Evolutionary conservation across 2,888 invertebrate species (phyloP).

Genomic region (Leptopterna dolabrata): DNA sequence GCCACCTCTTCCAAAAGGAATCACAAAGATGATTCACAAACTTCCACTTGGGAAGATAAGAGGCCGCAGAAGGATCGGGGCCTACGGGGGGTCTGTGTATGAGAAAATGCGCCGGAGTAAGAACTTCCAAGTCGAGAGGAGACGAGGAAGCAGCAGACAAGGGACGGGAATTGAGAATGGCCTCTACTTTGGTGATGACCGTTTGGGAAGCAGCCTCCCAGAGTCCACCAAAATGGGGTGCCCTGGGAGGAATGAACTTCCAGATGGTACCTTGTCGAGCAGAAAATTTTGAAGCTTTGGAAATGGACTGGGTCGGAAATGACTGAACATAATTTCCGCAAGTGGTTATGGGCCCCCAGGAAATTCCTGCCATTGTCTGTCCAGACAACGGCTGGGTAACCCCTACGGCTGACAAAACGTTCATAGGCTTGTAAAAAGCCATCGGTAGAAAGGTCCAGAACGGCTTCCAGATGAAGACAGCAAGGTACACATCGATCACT

Average conservation of each 20-base stretch:
- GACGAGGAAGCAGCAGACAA: neutral
- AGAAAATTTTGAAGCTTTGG: neutral
- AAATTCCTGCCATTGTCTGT: constrained; percentile 37
- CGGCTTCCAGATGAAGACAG: neutral
- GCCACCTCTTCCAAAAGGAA: neutral
- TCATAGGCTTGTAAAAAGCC: constrained; percentile 22
- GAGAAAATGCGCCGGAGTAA: constrained; percentile 32
- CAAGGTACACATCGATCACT: neutral
- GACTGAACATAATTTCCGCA: neutral
- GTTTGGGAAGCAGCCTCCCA: constrained; percentile 17
- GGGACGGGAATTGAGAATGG: constrained; percentile 26
- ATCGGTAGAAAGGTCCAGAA: neutral
- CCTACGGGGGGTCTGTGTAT: neutral
- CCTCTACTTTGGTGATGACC: neutral
- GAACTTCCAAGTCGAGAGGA: neutral
- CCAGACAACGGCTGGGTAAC: constrained; percentile 25
- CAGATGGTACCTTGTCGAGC: neutral
- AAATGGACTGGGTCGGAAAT: neutral
- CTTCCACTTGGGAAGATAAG: constrained; percentile 5
- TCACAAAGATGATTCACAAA: neutral
- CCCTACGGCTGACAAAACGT: neutral
- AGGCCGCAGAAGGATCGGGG: neutral
- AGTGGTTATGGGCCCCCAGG: constrained; percentile 19
- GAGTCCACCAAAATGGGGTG: constrained; percentile 22
- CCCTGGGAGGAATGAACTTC: constrained; percentile 33